phyloP scores from a whole-genome alignment of 2,888 invertebrate species.

The Eupeodes luniger region DNA sequence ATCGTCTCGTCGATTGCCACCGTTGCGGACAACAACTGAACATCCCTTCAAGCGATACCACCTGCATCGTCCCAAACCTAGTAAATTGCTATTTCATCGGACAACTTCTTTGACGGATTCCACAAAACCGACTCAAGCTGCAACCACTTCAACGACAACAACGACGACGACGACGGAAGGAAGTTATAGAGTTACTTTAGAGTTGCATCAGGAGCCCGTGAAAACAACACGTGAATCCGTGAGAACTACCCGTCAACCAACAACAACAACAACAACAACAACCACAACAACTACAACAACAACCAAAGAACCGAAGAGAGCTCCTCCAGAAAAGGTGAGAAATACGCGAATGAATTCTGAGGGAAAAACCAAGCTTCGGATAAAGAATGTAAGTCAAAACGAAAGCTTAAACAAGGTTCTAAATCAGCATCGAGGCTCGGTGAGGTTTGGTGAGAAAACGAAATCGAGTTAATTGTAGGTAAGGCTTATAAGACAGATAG shows the following conservation, averaged over 20 bases:
- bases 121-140: neutral
- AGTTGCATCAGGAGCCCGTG: neutral
- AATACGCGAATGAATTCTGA: slow-evolving; percentile 47
- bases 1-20: slow-evolving; percentile 44
- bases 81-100: slow-evolving; percentile 63
- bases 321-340: slow-evolving; percentile 41
- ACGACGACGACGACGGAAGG: slow-evolving; percentile 29
- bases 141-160: neutral
- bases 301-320: slow-evolving; percentile 28
- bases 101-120: slow-evolving; percentile 16
- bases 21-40: slow-evolving; percentile 50
- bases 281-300: slow-evolving; percentile 32
- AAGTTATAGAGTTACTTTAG: neutral
- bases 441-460: slow-evolving; percentile 81
- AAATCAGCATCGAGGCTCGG: slow-evolving; percentile 78
- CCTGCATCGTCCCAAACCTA: slow-evolving; percentile 65
- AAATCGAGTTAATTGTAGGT: slow-evolving; percentile 10
- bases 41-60: slow-evolving; percentile 61
- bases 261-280: slow-evolving; percentile 27
- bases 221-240: slow-evolving; percentile 42
- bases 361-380: slow-evolving; percentile 39
- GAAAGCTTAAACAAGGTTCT: slow-evolving; percentile 38
- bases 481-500: neutral
- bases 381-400: slow-evolving; percentile 53
- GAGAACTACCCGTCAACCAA: slow-evolving; percentile 9